These are phyloP conservation scores for Bothrops alternatus DNA, from an alignment of 2,797 vertebrate genomes.

Conservation along the genomic window DNA sequence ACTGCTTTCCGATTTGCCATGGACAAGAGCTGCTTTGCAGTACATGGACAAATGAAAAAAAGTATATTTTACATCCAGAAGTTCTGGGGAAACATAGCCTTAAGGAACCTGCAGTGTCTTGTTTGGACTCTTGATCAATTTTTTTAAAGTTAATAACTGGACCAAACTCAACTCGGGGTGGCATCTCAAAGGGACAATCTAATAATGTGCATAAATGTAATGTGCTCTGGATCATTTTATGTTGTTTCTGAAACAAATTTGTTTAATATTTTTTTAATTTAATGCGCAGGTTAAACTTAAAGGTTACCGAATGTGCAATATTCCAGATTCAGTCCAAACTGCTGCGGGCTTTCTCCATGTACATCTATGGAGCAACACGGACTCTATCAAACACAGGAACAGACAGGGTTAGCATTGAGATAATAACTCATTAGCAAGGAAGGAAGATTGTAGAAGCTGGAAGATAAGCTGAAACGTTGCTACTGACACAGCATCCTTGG, in stretches of 20 bases:
- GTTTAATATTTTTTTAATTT: conserved; percentile 26
- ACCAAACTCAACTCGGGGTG: conserved; percentile 65
- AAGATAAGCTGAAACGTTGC: background rate
- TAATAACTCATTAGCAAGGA: conserved; percentile 68
- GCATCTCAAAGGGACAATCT: conserved; percentile 45
- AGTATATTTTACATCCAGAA: conserved; percentile 61
- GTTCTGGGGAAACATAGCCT: conserved; percentile 81
- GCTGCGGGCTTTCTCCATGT: conserved; percentile 60
- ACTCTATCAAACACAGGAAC: conserved; percentile 40
- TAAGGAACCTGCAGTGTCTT: conserved; percentile 82
- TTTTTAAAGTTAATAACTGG: conserved; percentile 54
- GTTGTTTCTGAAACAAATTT: conserved; percentile 18
- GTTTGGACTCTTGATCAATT: conserved; percentile 70
- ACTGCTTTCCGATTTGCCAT: conserved; percentile 63
- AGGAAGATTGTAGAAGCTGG: conserved; percentile 45
- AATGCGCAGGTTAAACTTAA: conserved; percentile 64
- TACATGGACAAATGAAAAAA: conserved; percentile 46
- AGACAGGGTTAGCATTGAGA: conserved; percentile 61
- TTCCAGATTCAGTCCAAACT: conserved; percentile 61
- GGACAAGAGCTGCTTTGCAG: conserved; percentile 56
- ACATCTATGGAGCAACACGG: conserved; percentile 45
- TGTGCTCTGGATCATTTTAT: conserved; percentile 32
- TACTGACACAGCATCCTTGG: background rate
- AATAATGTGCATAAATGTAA: conserved; percentile 42
- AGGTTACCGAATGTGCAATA: conserved; percentile 74